Conservation (phyloP, 2,113 vertebrate species). For the Gila orcuttii region DNA sequence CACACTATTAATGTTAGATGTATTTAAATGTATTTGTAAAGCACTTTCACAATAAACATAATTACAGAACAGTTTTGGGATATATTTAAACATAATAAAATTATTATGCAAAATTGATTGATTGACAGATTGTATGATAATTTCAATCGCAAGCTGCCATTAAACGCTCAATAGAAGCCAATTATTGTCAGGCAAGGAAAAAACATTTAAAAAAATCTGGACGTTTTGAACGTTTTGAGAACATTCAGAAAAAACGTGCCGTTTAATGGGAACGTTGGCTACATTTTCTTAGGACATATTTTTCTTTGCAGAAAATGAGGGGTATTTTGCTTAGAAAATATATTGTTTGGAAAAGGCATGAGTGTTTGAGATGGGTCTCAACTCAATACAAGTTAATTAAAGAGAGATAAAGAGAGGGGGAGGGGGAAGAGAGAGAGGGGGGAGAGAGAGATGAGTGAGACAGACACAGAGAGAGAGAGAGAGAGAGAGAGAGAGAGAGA, state of each 20-base stretch:
- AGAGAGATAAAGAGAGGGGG: neutral
- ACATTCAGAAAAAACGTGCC: no score
- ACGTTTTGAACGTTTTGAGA: no score
- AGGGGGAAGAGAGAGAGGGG: neutral
- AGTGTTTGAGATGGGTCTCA: neutral
- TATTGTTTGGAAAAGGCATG: neutral
- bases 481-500: slow-evolving; percentile 33
- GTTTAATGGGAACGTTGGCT: no score
- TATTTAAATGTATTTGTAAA: neutral
- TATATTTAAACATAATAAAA: neutral
- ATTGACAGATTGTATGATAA: no score
- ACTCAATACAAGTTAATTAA: slow-evolving; percentile 28
- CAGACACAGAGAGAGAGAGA: slow-evolving; percentile 26
- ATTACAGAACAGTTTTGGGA: neutral
- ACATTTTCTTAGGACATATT: no score
- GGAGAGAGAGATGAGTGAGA: slow-evolving; percentile 39
- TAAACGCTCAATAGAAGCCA: no score
- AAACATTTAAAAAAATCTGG: no score
- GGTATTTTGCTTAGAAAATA: neutral
- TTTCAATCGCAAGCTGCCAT: no score
- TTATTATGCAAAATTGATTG: no score
- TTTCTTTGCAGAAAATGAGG: no score
- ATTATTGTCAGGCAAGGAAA: no score
- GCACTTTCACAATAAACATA: neutral
- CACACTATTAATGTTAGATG: neutral